Conservation (phyloP, 2,888 invertebrate genomes). For the Hedychridium roseum region DNA sequence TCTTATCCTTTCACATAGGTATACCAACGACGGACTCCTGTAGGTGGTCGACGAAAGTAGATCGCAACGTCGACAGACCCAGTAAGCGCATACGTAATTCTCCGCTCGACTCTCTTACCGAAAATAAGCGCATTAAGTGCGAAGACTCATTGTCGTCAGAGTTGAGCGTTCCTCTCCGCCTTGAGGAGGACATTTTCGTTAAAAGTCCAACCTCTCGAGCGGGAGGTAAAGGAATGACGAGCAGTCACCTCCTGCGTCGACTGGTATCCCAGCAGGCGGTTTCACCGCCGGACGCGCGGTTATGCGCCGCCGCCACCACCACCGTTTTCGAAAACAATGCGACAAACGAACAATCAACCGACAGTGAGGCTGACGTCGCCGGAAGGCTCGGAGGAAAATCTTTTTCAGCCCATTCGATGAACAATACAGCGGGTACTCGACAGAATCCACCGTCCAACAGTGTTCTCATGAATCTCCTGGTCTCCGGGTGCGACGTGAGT, state of each 20-base stretch:
- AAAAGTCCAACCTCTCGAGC: constrained; percentile 15
- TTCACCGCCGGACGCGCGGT: no score
- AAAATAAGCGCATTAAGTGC: constrained; percentile 53
- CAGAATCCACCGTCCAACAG: constrained; percentile 68
- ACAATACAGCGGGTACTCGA: constrained; percentile 3
- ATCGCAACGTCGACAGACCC: constrained; percentile 35
- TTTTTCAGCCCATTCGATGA: no score
- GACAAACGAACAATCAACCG: constrained; percentile 5
- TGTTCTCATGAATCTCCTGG: constrained; percentile 93
- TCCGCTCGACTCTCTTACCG: constrained; percentile 32
- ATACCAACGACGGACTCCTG: no score
- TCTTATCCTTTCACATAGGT: no score
- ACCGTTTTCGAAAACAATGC: no score
- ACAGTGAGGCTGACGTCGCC: constrained; percentile 3
- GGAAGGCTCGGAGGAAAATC: no score
- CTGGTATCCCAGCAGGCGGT: constrained; percentile 64
- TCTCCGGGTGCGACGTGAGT: constrained; percentile 94
- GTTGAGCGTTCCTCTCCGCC: constrained; percentile 12
- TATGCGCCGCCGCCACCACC: no score
- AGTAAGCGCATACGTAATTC: constrained; percentile 53
- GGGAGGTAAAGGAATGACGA: constrained; percentile 18
- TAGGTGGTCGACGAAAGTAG: no score
- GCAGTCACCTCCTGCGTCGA: constrained; percentile 68
- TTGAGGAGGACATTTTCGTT: constrained; percentile 28
- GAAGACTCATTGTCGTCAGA: constrained; percentile 23